Base-by-base conservation (phyloP, 2,797 vertebrate species). In the Stomatorhinus walkeri region DNA sequence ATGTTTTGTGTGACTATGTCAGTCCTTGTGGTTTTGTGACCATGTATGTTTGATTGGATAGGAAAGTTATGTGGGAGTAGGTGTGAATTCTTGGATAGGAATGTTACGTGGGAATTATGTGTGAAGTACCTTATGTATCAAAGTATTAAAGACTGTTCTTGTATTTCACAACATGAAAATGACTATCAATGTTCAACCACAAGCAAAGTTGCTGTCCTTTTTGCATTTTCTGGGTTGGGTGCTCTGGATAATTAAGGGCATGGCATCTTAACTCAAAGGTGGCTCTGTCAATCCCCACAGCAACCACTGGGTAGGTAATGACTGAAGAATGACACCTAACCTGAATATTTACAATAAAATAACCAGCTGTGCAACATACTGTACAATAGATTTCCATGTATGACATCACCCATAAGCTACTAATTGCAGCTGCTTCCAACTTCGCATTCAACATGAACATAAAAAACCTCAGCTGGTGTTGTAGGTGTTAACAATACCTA, bases 71-170 rank as follows among this genome's bases (percentile, higher is more conserved):
- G 52, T 86, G 24, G 85, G 85, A 56, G 52, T 28, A 56, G 24
- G 52, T 61, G 76, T 46, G 76, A 81, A 81, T 81, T 81, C 8
- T 10, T 81, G 76, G 76, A 46, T 22, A 46, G 76, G 36, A 87
- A 48, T 59, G 86, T 40, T 68, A 87, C 2, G 40, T 87, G n/a
- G 51, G 43, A 61, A 87, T 68, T 68, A 68, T 46, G 76, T 81
- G 76, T 46, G 76, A 81, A 81, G 76, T 81, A 43, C 36, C 76
- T 40, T 46, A 81, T 81, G 76, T 81, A 81, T 81, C 8, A 81
- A 19, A 46, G 76, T 81, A 32, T 81, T 46, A 81, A 81, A 49
- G 48, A 28, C 48, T 51, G 16, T 84, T 85, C 83, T 51, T 32
- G 48, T 51, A 7, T 81, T 81, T 81, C 40, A 22, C 76, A 72